Conservation (phyloP, 2,797 vertebrate genomes). For the Anisognathus igniventris region DNA sequence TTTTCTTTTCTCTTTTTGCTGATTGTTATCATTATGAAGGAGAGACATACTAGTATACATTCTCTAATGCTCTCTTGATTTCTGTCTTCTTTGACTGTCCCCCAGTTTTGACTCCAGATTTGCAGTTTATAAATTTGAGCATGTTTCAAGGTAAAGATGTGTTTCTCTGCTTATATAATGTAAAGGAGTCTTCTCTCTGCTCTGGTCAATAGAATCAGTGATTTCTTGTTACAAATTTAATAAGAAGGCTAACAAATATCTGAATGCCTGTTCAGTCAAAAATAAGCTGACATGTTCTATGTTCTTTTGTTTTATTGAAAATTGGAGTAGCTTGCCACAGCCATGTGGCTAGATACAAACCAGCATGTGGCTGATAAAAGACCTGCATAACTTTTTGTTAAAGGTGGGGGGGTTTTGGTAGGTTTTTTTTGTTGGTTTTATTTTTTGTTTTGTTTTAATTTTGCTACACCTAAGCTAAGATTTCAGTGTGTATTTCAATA, state of each 20-base stretch:
- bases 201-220: background rate
- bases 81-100: background rate
- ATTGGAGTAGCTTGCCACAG: background rate
- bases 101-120: background rate
- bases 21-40: background rate
- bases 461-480: background rate
- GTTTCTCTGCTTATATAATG: background rate
- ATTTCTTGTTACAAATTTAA: background rate
- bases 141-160: background rate
- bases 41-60: background rate
- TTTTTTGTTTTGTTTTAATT: background rate
- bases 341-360: background rate
- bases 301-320: background rate
- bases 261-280: background rate
- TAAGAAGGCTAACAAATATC: background rate
- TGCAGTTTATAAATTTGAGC: background rate
- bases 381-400: background rate
- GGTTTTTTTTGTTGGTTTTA: background rate
- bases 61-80: background rate
- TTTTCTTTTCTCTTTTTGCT: background rate
- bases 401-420: accelerated
- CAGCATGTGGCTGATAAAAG: background rate
- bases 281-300: background rate
- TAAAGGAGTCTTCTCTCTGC: background rate
- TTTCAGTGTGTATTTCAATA: background rate